Evolutionary conservation across 2,113 vertebrate species (phyloP), one percentile per base, ranked within the genome.

Genomic region (Chaetodon trifascialis): DNA sequence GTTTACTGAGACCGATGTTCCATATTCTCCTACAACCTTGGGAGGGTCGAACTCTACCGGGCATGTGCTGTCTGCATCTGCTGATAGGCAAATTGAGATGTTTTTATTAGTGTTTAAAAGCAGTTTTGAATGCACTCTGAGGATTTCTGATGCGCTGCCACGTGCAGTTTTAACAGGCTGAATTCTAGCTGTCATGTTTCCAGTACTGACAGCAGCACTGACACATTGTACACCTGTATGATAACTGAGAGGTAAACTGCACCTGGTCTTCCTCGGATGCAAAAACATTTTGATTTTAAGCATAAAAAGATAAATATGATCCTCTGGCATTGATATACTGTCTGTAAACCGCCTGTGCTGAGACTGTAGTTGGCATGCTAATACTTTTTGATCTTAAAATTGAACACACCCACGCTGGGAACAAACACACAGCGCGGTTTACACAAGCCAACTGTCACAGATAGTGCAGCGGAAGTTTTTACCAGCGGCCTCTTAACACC

Each of bases 1-100:
- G 76, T 88, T 90, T 7, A 87, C 59, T 0, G 0, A 0, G 8
- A 76, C 21, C 2, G 23, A 2, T 0, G 4, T 1, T 47, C 74
- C 73, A 79, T 79, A 79, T 82, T 84, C 10, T 64, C 5, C 44
- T 59, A 91, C 23, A 11, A 93, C 36, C 49, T 42, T 7, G 58
- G 64, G 7, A 42, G 86, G 87, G 1, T 74, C 0, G 1, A 1
- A 0, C 3, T 54, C 59, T 23, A 2, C 0, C 2, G 58, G 3
- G 59, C 93, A 94, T 2, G 5, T 9, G 12, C 19, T 60, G 14
- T 54, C 69, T 30, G 66, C 73, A 66, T 71, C 93, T 94, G 85
- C 79, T 17, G 52, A 76, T 16, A 65, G 16, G 85, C 25, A 83
- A 47, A 70, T 15, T 4, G 11, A 11, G 1, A 40, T 1, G 0